Conservation (phyloP, 2,888 invertebrate genomes). For the Clanis bilineata region DNA sequence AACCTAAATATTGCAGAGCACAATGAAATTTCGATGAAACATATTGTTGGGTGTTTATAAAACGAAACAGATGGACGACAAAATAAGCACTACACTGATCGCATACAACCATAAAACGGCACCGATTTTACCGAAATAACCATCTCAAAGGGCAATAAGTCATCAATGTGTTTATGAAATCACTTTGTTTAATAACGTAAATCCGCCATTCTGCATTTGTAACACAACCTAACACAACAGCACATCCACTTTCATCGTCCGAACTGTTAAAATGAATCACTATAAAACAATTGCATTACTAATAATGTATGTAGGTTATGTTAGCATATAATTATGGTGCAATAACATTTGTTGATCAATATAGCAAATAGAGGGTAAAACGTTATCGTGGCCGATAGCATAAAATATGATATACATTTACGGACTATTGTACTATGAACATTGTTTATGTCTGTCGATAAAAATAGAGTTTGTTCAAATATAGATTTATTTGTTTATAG, state of each 20-base stretch:
- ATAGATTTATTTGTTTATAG: too few relatives aligned
- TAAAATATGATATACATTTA: slow-evolving; percentile 19
- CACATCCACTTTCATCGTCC: not conserved
- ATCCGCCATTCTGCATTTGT: not conserved
- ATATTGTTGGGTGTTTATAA: not conserved
- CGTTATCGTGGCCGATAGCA: slow-evolving; percentile 27
- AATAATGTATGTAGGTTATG: not conserved
- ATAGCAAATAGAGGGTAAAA: slow-evolving; percentile 25
- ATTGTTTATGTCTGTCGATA: not conserved
- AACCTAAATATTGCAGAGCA: not conserved
- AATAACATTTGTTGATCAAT: slow-evolving; percentile 15
- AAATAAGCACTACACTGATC: not conserved
- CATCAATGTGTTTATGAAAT: not conserved
- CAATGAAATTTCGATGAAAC: not conserved
- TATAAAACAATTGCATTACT: not conserved
- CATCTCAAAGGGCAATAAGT: not conserved
- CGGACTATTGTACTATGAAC: slow-evolving; percentile 2
- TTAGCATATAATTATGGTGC: slow-evolving; percentile 1
- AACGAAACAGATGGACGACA: not conserved
- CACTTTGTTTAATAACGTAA: not conserved
- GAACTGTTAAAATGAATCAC: not conserved
- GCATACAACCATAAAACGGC: not conserved
- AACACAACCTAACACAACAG: not conserved
- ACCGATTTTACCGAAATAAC: not conserved
- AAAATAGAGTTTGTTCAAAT: not conserved